A percentile compares a stretch with the other conserved stretches of the same genome.
Evolutionary conservation across 2,888 invertebrate species (phyloP).

Genomic region (Neoascia interrupta): DNA sequence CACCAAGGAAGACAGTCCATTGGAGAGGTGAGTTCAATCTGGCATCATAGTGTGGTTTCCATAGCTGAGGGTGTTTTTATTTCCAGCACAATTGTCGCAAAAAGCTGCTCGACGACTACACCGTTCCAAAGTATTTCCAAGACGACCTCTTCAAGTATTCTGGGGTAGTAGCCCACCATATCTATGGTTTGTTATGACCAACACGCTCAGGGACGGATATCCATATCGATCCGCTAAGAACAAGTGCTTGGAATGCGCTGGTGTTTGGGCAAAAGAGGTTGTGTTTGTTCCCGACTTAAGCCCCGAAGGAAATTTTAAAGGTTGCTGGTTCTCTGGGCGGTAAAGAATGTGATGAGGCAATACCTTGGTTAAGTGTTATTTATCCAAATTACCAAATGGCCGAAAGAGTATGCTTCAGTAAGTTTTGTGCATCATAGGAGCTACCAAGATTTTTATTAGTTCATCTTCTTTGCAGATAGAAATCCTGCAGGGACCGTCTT

Average conservation of each 20-base stretch:
- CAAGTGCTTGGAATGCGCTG: constrained; percentile 99
- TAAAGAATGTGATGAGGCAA: constrained; percentile 98
- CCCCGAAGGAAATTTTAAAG: constrained; percentile 97
- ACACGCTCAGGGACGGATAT: constrained; percentile 98
- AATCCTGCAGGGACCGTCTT: constrained; percentile 97
- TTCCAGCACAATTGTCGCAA: constrained; percentile 91
- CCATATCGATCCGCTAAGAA: constrained; percentile 99
- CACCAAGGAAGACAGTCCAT: constrained; percentile 98
- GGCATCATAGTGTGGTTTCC: background rate
- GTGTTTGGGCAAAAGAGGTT: constrained; percentile 97
- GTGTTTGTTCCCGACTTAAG: constrained; percentile 98
- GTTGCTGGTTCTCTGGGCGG: constrained; percentile 94
- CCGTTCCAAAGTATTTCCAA: constrained; percentile 93
- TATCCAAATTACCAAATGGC: constrained; percentile 98
- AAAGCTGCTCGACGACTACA: constrained; percentile 95
- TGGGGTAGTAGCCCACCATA: constrained; percentile 98
- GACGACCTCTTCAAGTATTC: constrained; percentile 98
- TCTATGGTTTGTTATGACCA: constrained; percentile 99
- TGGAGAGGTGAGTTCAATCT: constrained; percentile 86
- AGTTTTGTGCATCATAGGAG: constrained; percentile 80
- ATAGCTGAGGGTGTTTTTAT: background rate
- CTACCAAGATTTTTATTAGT: constrained; percentile 90
- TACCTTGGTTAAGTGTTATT: constrained; percentile 97
- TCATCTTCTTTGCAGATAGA: constrained; percentile 86
- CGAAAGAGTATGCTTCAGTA: constrained; percentile 92